These are phyloP conservation scores for Zaprionus vittiger DNA, from an alignment of 1,140 invertebrate genomes.

Conservation along the genomic window DNA sequence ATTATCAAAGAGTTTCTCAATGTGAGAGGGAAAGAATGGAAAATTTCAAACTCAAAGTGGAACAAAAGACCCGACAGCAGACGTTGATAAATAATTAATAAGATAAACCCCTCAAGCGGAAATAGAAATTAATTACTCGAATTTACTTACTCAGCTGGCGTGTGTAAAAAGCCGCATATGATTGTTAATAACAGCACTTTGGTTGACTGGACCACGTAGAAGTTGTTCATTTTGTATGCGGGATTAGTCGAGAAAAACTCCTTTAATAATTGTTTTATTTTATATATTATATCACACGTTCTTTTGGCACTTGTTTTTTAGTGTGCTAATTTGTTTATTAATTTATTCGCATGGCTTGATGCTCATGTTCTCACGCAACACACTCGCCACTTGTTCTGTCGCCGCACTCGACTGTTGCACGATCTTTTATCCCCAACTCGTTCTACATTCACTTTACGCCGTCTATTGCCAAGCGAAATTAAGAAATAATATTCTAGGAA, in stretches of 20 bases:
- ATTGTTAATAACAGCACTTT: conserved; percentile 49
- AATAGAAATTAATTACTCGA: background rate
- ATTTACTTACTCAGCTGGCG: conserved; percentile 45
- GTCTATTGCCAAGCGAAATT: background rate
- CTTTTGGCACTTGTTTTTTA: background rate
- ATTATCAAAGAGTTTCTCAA: conserved; percentile 29
- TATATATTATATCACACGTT: background rate
- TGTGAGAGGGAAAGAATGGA: background rate
- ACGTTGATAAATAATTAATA: conserved; percentile 2
- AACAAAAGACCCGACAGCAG: background rate
- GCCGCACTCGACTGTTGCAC: conserved; percentile 5
- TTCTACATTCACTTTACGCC: conserved; percentile 12
- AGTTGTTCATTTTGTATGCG: conserved; percentile 17
- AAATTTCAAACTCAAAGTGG: background rate
- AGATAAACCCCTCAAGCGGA: background rate
- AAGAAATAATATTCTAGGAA: background rate
- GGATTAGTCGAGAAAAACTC: background rate
- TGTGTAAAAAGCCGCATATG: conserved; percentile 34
- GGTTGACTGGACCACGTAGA: conserved; percentile 20
- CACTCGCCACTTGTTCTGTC: conserved; percentile 35
- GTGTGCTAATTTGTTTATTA: background rate
- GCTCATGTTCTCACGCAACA: conserved; percentile 35
- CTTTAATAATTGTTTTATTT: background rate
- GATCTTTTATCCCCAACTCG: conserved; percentile 42
- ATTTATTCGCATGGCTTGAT: conserved; percentile 38